A percentile compares a stretch with the other conserved stretches of the same genome.
Evolutionary conservation across 2,888 invertebrate species (phyloP).

Genomic region (Aplocera efformata): DNA sequence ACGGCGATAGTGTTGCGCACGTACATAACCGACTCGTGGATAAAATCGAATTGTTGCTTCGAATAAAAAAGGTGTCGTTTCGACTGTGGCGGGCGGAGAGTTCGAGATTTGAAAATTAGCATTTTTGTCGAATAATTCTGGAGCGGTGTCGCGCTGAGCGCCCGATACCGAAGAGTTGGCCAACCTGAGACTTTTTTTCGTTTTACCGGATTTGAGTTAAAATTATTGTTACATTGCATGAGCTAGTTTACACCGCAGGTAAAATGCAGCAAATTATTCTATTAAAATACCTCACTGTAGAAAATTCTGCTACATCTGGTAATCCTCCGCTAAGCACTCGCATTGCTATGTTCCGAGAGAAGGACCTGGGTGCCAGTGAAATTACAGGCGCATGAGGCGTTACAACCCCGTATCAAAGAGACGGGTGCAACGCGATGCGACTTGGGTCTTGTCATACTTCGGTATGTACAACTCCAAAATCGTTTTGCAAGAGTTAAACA

Average conservation of each 20-base stretch:
- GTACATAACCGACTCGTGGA: slow-evolving; percentile 35
- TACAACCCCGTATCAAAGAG: too few species aligned
- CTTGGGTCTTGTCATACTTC: too few species aligned
- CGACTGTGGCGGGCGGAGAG: slow-evolving; percentile 65
- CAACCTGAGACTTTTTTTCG: slow-evolving; percentile 59
- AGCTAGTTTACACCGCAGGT: slow-evolving; percentile 5
- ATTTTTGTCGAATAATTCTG: slow-evolving; percentile 80
- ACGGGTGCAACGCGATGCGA: too few species aligned
- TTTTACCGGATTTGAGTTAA: slow-evolving; percentile 63
- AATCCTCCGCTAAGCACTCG: too few species aligned
- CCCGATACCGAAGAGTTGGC: slow-evolving; percentile 68
- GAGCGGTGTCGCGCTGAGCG: slow-evolving; percentile 70
- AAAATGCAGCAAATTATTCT: too few species aligned
- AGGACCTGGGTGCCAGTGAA: too few species aligned
- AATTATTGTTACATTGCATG: slow-evolving; percentile 50
- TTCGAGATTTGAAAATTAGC: slow-evolving; percentile 79
- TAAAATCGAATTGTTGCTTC: slow-evolving; percentile 54
- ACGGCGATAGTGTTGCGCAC: slow-evolving; percentile 30
- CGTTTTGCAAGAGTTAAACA: too few species aligned
- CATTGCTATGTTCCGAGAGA: too few species aligned
- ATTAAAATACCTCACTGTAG: too few species aligned
- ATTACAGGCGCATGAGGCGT: too few species aligned
- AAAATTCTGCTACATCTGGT: too few species aligned
- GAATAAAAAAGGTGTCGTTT: slow-evolving; percentile 64
- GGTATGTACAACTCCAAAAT: too few species aligned